Percentiles rank a stretch among this genome's conserved stretches.
Evolutionary conservation across 2,888 invertebrate genomes (phyloP).

Genomic region (Folsomia candida): DNA sequence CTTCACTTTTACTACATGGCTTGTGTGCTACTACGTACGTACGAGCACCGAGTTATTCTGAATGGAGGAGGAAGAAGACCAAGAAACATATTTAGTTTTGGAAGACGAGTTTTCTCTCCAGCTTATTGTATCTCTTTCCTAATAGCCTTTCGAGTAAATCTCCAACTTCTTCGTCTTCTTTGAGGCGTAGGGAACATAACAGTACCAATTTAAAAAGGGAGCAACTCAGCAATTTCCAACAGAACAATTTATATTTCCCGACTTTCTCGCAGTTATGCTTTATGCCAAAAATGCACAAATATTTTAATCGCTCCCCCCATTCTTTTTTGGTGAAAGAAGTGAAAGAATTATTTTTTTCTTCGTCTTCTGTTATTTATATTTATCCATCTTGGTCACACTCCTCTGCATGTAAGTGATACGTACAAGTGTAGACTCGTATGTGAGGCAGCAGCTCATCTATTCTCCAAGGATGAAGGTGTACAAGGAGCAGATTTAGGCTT

Average conservation of each 20-base stretch:
- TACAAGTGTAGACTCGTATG: no score
- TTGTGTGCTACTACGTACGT: no score
- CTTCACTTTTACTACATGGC: neutral
- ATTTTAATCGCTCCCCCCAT: neutral
- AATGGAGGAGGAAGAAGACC: no score
- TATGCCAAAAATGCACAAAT: neutral
- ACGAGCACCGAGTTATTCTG: no score
- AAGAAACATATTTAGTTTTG: neutral
- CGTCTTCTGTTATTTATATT: no score
- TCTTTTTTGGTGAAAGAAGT: neutral
- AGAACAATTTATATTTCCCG: no score
- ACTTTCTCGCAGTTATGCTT: no score
- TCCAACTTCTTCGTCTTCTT: no score
- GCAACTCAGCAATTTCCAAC: neutral
- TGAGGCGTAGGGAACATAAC: no score
- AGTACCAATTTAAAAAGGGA: neutral
- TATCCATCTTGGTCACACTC: neutral
- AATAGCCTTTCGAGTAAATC: neutral
- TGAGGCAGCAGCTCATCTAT: no score
- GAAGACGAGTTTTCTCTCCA: neutral
- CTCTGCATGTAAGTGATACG: no score
- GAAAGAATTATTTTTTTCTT: neutral
- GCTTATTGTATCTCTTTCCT: slow-evolving; percentile 2
- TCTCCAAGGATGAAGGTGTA: neutral
- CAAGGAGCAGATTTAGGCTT: neutral